Evolutionary conservation across 2,888 invertebrate species (phyloP).

Genomic region (Saturnia japonica): DNA sequence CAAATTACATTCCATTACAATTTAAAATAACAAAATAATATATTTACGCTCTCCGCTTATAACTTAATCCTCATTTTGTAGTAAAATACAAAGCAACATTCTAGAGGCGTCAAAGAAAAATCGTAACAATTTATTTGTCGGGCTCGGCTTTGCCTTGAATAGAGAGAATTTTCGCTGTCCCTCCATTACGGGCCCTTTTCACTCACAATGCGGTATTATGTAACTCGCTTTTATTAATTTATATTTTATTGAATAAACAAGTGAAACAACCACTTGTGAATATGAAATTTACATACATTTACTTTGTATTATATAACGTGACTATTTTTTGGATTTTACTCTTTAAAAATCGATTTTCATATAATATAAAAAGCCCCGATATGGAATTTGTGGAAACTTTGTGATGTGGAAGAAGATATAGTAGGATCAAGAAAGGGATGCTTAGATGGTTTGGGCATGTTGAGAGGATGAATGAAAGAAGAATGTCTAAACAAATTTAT

Average conservation of each 20-base stretch:
- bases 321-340: too few species aligned
- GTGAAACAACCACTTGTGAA: conserved; percentile 11
- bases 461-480: too few species aligned
- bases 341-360: too few species aligned
- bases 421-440: too few species aligned
- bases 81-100: conserved; percentile 55
- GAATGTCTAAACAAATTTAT: too few species aligned
- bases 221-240: conserved; percentile 52
- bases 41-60: not conserved
- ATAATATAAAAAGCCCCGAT: too few species aligned
- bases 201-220: conserved; percentile 47
- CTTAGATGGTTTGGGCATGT: too few species aligned
- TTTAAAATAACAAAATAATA: not conserved
- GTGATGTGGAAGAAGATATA: too few species aligned
- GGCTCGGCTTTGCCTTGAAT: conserved; percentile 57
- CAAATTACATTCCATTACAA: not conserved
- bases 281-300: not conserved
- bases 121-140: conserved; percentile 74
- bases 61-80: conserved; percentile 26
- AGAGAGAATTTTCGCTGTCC: conserved; percentile 61
- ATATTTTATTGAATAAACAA: conserved; percentile 30
- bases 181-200: conserved; percentile 53
- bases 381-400: too few species aligned
- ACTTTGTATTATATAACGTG: not conserved
- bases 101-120: conserved; percentile 75